A percentile compares a stretch with the other conserved stretches of the same genome.
These are phyloP conservation scores for Tricholaema leucomelas DNA, from an alignment of 2,113 vertebrate genomes.

Conservation along the genomic window DNA sequence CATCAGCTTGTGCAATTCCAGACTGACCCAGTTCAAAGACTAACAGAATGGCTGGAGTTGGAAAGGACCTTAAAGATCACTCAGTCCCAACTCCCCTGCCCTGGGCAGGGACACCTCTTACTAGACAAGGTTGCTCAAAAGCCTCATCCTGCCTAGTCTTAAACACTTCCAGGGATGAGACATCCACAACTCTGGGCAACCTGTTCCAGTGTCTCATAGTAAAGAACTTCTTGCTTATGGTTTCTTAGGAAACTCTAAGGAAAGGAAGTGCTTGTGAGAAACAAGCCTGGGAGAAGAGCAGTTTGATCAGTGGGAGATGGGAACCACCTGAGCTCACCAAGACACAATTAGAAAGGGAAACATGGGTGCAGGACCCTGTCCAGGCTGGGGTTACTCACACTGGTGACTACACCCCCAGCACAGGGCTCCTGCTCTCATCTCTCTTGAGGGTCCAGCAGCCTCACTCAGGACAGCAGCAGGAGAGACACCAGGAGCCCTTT, in stretches of 20 bases:
- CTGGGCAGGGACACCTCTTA: too few relatives aligned
- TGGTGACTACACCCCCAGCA: not conserved
- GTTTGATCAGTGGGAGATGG: not conserved
- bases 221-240: too few relatives aligned
- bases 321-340: not conserved
- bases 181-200: too few relatives aligned
- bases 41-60: too few relatives aligned
- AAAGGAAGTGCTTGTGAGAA: not conserved
- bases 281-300: not conserved
- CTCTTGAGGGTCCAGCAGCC: not conserved
- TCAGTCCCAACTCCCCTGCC: too few relatives aligned
- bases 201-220: too few relatives aligned
- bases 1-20: not conserved
- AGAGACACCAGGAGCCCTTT: not conserved
- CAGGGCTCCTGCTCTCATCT: too few relatives aligned
- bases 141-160: too few relatives aligned
- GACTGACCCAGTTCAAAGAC: not conserved
- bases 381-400: accelerated
- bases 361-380: not conserved
- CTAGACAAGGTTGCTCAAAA: too few relatives aligned
- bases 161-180: too few relatives aligned
- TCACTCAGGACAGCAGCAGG: not conserved
- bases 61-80: too few relatives aligned
- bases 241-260: not conserved
- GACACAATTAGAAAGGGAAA: not conserved